phyloP scores from a whole-genome alignment of 2,113 vertebrate species.

The Ariopsis seemanni region DNA sequence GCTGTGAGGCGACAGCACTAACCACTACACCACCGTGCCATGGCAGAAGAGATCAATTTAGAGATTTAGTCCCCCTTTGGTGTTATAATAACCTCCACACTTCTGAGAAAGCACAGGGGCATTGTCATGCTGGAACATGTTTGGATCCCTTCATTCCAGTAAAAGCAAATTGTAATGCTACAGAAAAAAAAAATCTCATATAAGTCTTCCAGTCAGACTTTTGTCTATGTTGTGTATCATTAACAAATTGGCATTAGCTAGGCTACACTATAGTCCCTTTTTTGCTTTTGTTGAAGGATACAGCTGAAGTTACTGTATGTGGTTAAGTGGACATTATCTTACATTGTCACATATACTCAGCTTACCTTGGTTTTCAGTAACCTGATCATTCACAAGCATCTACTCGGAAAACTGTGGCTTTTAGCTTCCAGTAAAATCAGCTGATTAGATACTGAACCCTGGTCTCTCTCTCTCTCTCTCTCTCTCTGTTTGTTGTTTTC shows the following conservation, averaged over 20 bases:
- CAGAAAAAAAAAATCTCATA: neutral
- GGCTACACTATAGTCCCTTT: no score
- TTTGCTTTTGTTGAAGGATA: neutral
- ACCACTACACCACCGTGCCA: no score
- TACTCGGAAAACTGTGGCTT: neutral
- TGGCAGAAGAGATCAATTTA: no score
- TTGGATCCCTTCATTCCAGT: neutral
- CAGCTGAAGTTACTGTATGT: neutral
- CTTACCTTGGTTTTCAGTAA: neutral
- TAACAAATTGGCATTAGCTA: neutral
- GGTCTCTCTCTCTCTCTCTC: neutral
- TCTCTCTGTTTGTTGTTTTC: neutral
- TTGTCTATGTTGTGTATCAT: neutral
- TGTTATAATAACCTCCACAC: neutral
- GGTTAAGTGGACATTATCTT: neutral
- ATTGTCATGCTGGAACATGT: neutral
- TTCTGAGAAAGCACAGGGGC: neutral
- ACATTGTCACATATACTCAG: neutral
- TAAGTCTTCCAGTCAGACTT: neutral
- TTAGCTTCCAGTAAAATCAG: neutral
- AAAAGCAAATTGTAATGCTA: neutral
- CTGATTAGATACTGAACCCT: neutral
- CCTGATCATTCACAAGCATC: neutral
- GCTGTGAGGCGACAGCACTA: no score
- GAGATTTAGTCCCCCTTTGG: neutral